Conservation (phyloP, 2,113 vertebrate species). For the Todiramphus saurophagus region DNA sequence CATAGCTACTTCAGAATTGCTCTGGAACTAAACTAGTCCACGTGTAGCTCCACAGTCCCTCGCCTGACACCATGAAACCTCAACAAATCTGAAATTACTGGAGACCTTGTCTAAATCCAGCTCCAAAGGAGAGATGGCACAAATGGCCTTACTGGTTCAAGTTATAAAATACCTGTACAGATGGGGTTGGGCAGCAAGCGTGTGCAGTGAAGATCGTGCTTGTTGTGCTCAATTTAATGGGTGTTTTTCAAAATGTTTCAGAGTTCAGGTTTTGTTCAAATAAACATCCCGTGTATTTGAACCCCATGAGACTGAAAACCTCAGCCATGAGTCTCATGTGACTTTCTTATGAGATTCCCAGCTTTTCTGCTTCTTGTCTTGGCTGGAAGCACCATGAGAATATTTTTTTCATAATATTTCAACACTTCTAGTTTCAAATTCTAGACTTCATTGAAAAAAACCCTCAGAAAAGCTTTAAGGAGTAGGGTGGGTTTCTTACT, state of each 20-base stretch:
- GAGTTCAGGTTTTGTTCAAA: constrained; percentile 25
- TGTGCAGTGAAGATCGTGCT: neutral
- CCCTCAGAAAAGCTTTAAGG: neutral
- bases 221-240: neutral
- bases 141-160: neutral
- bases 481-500: neutral
- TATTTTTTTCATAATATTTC: neutral
- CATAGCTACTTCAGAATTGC: neutral
- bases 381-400: constrained; percentile 53
- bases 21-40: neutral
- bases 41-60: neutral
- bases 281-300: neutral
- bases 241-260: neutral
- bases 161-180: neutral
- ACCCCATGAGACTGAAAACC: neutral
- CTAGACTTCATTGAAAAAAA: neutral
- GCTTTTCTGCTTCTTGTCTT: constrained; percentile 36
- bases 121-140: neutral
- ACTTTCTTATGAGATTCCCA: constrained; percentile 61
- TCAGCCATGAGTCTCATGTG: neutral
- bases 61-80: neutral
- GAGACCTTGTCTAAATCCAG: neutral
- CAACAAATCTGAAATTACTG: neutral
- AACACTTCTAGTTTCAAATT: neutral
- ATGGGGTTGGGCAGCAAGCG: neutral